Conservation (phyloP, 1,140 invertebrate species). For the Dufourea novaeangliae region DNA sequence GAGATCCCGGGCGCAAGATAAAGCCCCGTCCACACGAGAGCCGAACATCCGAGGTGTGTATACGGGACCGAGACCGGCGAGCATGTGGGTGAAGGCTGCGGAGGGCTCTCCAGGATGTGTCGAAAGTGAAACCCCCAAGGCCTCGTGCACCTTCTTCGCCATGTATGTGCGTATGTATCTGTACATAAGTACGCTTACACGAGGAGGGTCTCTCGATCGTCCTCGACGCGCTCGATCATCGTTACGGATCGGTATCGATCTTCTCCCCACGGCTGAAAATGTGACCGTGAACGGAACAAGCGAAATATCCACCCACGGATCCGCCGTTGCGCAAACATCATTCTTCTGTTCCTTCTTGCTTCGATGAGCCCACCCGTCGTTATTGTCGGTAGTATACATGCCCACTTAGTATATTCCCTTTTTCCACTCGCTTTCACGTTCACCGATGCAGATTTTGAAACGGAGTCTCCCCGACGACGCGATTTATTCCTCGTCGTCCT, state of each 20-base stretch:
- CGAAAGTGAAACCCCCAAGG: constrained; percentile 80
- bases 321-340: constrained; percentile 4
- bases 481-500: too few relatives aligned
- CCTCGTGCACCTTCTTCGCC: constrained; percentile 40
- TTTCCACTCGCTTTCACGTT: not conserved
- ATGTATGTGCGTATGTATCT: constrained; percentile 31
- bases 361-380: not conserved
- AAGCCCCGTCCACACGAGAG: constrained; percentile 48
- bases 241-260: constrained; percentile 57
- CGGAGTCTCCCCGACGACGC: too few relatives aligned
- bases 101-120: constrained; percentile 78
- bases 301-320: constrained; percentile 7
- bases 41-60: constrained; percentile 30
- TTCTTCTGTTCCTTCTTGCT: constrained; percentile 23
- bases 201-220: constrained; percentile 31
- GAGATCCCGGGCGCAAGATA: constrained; percentile 57
- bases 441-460: not conserved
- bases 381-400: not conserved
- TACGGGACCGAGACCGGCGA: constrained; percentile 68
- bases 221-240: constrained; percentile 57
- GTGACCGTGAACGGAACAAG: constrained; percentile 26
- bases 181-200: too few relatives aligned
- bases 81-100: constrained; percentile 81
- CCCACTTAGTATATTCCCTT: not conserved
- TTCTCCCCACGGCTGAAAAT: constrained; percentile 11